Evolutionary conservation across 2,888 invertebrate genomes (phyloP).

Genomic region (Epiblema foenella): DNA sequence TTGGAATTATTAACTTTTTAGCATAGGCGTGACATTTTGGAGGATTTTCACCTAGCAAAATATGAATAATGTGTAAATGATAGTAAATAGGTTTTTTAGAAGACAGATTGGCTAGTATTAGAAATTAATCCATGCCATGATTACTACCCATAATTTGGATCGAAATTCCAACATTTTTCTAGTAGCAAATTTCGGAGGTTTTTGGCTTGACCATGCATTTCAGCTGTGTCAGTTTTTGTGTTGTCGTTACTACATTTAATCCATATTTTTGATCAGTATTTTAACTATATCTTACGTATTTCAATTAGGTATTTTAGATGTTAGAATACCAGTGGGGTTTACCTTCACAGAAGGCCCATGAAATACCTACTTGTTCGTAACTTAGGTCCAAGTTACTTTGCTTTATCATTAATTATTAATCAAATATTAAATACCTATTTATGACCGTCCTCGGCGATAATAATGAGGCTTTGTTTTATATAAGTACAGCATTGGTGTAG

Average conservation of each 20-base stretch:
- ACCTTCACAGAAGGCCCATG: neutral
- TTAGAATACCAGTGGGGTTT: neutral
- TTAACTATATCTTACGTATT: neutral
- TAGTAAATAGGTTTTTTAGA: too few species aligned
- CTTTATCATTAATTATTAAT: conserved; percentile 3
- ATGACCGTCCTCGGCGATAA: conserved; percentile 7
- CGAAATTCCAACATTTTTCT: too few species aligned
- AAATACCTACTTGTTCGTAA: neutral
- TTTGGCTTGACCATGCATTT: too few species aligned
- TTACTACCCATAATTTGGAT: too few species aligned
- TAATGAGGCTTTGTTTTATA: conserved; percentile 19
- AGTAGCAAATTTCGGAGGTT: too few species aligned
- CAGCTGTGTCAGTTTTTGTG: neutral
- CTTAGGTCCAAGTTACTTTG: neutral
- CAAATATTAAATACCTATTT: conserved; percentile 18
- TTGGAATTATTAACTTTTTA: conserved; percentile 29
- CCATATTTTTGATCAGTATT: too few species aligned
- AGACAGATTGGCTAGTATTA: too few species aligned
- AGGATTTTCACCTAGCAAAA: neutral
- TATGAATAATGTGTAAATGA: too few species aligned
- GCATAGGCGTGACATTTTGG: neutral
- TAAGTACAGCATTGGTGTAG: conserved; percentile 30
- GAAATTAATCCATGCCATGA: too few species aligned
- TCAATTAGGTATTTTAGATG: neutral
- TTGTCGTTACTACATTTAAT: neutral